These are phyloP conservation scores for Sebastes variabilis DNA, from an alignment of 2,797 vertebrate species.

Conservation along the genomic window DNA sequence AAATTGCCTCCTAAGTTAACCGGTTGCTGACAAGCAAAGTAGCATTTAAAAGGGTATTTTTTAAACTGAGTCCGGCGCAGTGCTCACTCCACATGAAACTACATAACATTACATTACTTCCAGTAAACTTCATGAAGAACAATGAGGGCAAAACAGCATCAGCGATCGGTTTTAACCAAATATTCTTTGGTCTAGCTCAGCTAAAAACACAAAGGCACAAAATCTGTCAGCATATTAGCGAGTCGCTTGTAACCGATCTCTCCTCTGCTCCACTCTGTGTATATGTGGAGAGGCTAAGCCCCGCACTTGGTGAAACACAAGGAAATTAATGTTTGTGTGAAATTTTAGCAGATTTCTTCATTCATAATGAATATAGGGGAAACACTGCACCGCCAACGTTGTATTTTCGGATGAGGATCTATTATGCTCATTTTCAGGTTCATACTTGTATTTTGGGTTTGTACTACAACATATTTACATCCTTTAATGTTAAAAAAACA, in stretches of 20 bases:
- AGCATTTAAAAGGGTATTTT: neutral
- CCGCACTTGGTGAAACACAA: rapidly evolving
- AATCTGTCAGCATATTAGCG: neutral
- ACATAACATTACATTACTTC: neutral
- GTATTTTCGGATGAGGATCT: no score
- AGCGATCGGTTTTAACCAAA: neutral
- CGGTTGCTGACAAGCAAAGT: neutral
- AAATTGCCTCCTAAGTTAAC: neutral
- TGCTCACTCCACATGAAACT: neutral
- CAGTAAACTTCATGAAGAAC: neutral
- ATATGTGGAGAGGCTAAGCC: neutral
- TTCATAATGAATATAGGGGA: neutral
- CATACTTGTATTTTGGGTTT: no score
- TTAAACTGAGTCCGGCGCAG: neutral
- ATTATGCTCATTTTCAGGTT: no score
- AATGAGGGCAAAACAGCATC: neutral
- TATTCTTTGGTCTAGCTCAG: neutral
- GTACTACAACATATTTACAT: no score
- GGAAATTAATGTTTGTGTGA: neutral
- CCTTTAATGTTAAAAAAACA: rapidly evolving
- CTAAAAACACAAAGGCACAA: neutral
- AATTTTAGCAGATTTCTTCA: neutral
- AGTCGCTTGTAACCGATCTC: neutral
- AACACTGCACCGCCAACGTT: neutral
- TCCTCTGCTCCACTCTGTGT: no score